phyloP scores from a whole-genome alignment of 2,888 invertebrate species.

The Helicoverpa assulta region DNA sequence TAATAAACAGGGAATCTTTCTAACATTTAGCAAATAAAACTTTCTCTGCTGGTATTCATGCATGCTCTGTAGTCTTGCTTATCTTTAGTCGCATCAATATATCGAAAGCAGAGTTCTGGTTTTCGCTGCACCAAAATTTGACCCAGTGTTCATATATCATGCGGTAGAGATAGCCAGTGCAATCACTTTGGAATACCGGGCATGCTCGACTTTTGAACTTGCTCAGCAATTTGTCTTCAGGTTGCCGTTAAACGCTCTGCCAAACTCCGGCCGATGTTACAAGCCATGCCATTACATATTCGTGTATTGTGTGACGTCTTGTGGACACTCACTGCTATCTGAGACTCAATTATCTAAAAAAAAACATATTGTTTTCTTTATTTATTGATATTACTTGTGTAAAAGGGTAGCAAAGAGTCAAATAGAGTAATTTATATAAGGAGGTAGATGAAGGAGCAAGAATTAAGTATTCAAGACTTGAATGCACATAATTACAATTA shows the following conservation, averaged over 20 bases:
- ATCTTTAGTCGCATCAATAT: neutral
- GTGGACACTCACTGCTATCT: neutral
- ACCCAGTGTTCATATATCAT: conserved; percentile 22
- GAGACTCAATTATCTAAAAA: too few species aligned
- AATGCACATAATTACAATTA: too few species aligned
- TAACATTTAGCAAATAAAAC: too few species aligned
- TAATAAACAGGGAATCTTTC: too few species aligned
- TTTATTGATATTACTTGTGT: too few species aligned
- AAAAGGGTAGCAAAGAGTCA: too few species aligned
- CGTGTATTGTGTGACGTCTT: neutral
- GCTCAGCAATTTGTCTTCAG: conserved; percentile 37
- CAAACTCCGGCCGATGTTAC: conserved; percentile 2
- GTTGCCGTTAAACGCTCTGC: conserved; percentile 16
- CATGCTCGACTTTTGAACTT: conserved; percentile 25
- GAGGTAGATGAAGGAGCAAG: too few species aligned
- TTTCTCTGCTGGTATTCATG: neutral
- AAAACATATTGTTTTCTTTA: too few species aligned
- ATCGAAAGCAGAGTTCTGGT: neutral
- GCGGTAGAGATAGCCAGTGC: conserved; percentile 7
- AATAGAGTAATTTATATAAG: too few species aligned
- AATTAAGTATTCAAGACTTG: too few species aligned
- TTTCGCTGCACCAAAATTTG: conserved; percentile 6
- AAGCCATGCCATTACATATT: neutral
- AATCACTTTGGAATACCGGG: conserved; percentile 44
- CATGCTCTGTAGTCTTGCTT: neutral